Conservation (phyloP, 1,140 invertebrate species). For the Pissodes strobi region DNA sequence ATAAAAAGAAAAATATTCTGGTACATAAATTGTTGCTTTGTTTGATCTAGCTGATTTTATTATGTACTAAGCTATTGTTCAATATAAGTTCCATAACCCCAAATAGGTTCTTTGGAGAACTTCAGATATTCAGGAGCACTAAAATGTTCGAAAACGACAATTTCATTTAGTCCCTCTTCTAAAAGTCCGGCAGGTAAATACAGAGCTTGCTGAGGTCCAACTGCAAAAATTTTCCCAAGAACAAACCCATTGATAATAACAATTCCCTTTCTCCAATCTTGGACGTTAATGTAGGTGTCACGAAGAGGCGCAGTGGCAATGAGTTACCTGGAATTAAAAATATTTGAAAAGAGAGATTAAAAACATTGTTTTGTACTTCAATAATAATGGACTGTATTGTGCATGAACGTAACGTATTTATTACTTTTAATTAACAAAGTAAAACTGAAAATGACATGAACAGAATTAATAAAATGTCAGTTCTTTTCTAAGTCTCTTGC, state of each 20-base stretch:
- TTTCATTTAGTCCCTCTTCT: slow-evolving; percentile 58
- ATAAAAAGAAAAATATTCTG: too few species aligned
- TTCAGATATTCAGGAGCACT: slow-evolving; percentile 37
- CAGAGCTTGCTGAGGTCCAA: slow-evolving; percentile 64
- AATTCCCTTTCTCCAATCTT: slow-evolving; percentile 61
- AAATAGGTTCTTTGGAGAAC: slow-evolving; percentile 42
- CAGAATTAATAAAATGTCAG: too few species aligned
- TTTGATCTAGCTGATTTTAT: too few species aligned
- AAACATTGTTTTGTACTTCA: too few species aligned
- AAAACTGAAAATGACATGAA: too few species aligned
- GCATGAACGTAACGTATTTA: too few species aligned
- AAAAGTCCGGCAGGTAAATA: slow-evolving; percentile 65
- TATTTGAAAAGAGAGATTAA: too few species aligned
- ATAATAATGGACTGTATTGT: too few species aligned
- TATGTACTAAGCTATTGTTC: too few species aligned
- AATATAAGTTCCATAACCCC: slow-evolving; percentile 49
- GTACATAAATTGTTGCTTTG: too few species aligned
- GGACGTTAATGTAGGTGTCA: slow-evolving; percentile 56
- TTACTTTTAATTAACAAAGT: too few species aligned
- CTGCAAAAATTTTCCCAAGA: slow-evolving; percentile 62
- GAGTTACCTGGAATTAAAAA: slow-evolving; percentile 36
- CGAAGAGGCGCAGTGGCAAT: slow-evolving; percentile 22
- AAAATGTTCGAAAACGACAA: slow-evolving; percentile 55
- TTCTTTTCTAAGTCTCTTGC: too few species aligned
- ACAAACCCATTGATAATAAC: slow-evolving; percentile 70